A percentile compares a stretch with the other conserved stretches of the same genome.
These are phyloP conservation scores for Cnemophilus loriae DNA, from an alignment of 2,113 vertebrate genomes.

Conservation along the genomic window DNA sequence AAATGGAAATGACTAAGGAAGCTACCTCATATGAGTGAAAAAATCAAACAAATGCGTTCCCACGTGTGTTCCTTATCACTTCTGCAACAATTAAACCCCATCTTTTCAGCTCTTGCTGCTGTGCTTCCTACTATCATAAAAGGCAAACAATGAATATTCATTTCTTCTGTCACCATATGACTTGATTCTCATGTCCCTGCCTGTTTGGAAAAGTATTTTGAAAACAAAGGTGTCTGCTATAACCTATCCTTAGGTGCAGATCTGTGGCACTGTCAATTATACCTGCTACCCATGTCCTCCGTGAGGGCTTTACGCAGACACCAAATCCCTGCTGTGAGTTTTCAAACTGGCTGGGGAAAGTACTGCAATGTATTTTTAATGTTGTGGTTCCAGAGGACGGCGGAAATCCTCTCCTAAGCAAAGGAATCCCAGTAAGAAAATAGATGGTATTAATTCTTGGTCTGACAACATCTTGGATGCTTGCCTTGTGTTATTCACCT, in stretches of 20 bases:
- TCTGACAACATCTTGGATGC: neutral
- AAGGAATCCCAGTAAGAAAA: neutral
- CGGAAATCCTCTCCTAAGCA: neutral
- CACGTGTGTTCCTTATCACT: neutral
- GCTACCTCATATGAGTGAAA: neutral
- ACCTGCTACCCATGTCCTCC: neutral
- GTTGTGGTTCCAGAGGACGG: neutral
- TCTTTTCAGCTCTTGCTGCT: neutral
- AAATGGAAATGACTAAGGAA: slow-evolving; percentile 35
- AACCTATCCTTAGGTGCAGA: neutral
- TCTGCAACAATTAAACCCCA: neutral
- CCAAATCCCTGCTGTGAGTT: neutral
- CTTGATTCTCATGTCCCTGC: neutral
- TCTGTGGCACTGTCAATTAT: neutral
- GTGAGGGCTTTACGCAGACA: neutral
- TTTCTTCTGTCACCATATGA: neutral
- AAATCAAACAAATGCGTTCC: neutral
- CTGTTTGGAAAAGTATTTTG: slow-evolving; percentile 9
- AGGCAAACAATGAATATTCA: slow-evolving; percentile 29
- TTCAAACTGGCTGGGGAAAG: neutral
- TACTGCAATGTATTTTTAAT: neutral
- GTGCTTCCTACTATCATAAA: neutral
- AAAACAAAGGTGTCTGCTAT: neutral
- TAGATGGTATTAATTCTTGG: neutral
- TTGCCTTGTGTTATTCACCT: neutral